Base-by-base conservation (phyloP, 2,113 vertebrate species). In the Corvus moneduloides region DNA sequence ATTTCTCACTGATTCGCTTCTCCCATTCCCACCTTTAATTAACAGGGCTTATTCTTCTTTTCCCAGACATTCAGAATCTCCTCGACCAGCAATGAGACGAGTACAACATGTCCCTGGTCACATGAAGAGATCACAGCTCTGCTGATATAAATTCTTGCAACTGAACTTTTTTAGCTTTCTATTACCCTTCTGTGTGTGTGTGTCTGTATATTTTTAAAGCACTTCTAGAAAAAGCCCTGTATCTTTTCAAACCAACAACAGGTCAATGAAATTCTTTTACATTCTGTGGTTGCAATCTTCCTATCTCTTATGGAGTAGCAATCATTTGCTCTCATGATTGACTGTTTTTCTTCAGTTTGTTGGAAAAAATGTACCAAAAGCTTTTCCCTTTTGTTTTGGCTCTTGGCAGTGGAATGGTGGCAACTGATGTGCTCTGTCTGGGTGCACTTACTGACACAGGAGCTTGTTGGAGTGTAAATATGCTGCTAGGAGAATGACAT, bases 11-110 rank as follows among this genome's bases (percentile, higher is more conserved):
- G 41, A 95, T 95, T 95, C 54, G 28, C 91, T 97, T 84, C n/a
- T 93, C 48, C 76, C 80, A 66, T 92, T 48, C 30, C 84, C 92
- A 55, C 64, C 73, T 96, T 94, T 97, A 96, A 97, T 66, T 90
- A 94, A 84, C 11, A 75, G 17, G 62, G 67, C 9, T 89, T 73
- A 39, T 46, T 73, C 35, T 56, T 46, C 78, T 87, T 89, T 55
- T 56, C 54, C 74, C 32, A 91, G 39, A 41, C 54, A 33, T 87
- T 66, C 77, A 92, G 86, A 81, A 49, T 83, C 48, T 93, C 58
- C 58, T 64, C 2, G 3, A 55, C 51, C 79, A 95, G 75, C 67
- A 71, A 44, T 16, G 63, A 92, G 32, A 66, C 14, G 22, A 46
- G 51, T 66, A 16, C 33, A 66, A 17, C n/a, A 35, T 22, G 16